These are phyloP conservation scores for Eurytoma adleriae DNA, from an alignment of 2,888 invertebrate genomes.

Conservation along the genomic window DNA sequence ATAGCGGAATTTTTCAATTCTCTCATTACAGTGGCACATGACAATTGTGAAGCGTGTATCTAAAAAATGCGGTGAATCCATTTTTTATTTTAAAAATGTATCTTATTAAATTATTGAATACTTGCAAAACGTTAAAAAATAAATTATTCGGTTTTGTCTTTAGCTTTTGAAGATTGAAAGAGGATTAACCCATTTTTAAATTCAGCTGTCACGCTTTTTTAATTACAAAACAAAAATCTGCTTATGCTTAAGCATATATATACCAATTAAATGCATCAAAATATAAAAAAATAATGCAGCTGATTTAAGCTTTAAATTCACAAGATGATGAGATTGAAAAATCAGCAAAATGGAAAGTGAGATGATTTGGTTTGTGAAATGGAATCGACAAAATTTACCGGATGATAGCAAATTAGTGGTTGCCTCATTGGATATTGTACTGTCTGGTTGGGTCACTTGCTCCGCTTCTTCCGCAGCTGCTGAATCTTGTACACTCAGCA, in stretches of 20 bases:
- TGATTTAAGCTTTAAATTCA: constrained; percentile 51
- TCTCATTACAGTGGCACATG: constrained; percentile 26
- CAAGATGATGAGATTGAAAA: constrained; percentile 38
- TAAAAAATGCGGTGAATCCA: constrained; percentile 19
- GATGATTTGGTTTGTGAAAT: constrained; percentile 14
- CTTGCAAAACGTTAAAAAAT: too few relatives aligned
- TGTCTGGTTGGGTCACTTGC: constrained; percentile 79
- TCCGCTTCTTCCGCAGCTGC: constrained; percentile 86
- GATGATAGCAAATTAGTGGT: constrained; percentile 83
- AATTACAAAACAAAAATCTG: constrained; percentile 36
- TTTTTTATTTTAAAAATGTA: not conserved
- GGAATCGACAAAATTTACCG: constrained; percentile 77
- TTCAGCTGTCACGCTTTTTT: constrained; percentile 4
- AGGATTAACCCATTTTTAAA: not conserved
- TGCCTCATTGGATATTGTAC: constrained; percentile 76
- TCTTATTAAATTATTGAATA: not conserved
- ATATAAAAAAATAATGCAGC: constrained; percentile 46
- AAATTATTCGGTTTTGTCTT: too few relatives aligned
- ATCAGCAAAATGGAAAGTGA: constrained; percentile 32
- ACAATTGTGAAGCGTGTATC: constrained; percentile 5
- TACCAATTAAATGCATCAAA: constrained; percentile 33
- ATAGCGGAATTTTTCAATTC: constrained; percentile 18
- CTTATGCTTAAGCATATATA: constrained; percentile 43
- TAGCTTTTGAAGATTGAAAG: not conserved
- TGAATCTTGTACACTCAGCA: constrained; percentile 88